Base-by-base conservation (phyloP, 2,797 vertebrate genomes). In the Lepilemur septentrionalis region DNA sequence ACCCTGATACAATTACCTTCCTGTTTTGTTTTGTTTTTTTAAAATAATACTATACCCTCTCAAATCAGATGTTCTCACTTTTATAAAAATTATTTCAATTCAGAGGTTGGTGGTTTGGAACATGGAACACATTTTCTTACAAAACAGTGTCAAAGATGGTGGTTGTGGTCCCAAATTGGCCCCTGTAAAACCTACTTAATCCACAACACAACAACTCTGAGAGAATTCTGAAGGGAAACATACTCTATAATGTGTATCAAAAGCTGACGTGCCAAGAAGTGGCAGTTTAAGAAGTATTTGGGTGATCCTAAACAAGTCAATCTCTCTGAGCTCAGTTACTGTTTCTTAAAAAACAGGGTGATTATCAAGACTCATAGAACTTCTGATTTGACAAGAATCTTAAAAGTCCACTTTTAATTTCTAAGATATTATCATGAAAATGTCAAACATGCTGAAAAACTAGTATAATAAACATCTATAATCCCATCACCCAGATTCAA, bases 81-180 rank as follows among this genome's bases (percentile, higher is more conserved):
- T 95, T 80, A 93, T 50, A 86, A 92, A 90, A 48, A 97, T 48
- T 38, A 93, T 78, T 89, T 65, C 50, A 90, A 41, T 78, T 90
- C n/a, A 95, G 52, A 96, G 57, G 41, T 5, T 92, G 38, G 48
- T 90, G n/a, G 23, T 81, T 70, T 72, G 38, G 52, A 94, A 86
- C 23, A 32, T 28, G 17, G 48, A 79, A 80, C 35, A 72, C 23
- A 84, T 43, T 89, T 86, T 83, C 70, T 69, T 25, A 91, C 30
- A 83, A 91, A 85, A 81, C 1, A 41, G 50, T 46, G 55, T 55
- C 32, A 83, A 32, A 85, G 2, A 20, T 5, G 14, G 67, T 65
- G 7, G 35, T 79, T 59, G 79, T 25, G 76, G 18, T 69, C 9
- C 25, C 55, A 85, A 35, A 41, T 15, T 69, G 61, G 38, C 23